Conservation (phyloP, 2,888 invertebrate genomes). For the Chrysomela aeneicollis region DNA sequence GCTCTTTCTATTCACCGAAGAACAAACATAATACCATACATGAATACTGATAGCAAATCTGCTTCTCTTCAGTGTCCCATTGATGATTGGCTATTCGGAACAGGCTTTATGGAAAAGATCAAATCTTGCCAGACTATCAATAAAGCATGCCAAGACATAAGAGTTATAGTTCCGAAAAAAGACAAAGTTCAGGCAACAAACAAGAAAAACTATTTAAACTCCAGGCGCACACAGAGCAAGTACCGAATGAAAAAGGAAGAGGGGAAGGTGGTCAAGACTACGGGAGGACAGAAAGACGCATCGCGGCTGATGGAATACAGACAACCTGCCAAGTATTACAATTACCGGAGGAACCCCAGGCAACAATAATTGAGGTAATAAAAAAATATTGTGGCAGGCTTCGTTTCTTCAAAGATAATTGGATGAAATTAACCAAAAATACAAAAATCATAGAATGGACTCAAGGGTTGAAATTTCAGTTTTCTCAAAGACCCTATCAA, state of each 20-base stretch:
- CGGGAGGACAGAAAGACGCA: neutral
- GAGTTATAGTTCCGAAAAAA: no score
- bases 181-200: no score
- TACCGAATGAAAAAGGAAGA: neutral
- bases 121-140: no score
- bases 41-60: no score
- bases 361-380: neutral
- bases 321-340: neutral
- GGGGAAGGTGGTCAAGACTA: neutral
- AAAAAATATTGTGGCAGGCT: neutral
- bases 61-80: no score
- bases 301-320: no score
- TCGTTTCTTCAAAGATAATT: neutral
- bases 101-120: no score
- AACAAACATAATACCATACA: no score
- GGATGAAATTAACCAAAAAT: constrained; percentile 1
- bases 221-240: neutral
- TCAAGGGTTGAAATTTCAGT: neutral
- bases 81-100: no score
- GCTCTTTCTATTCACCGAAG: no score
- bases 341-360: neutral
- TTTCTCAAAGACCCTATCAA: neutral
- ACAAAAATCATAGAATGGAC: no score
- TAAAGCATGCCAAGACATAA: no score
- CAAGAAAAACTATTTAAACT: neutral